A percentile compares a stretch with the other conserved stretches of the same genome.
These are phyloP conservation scores for Murina feae DNA, from an alignment of 2,113 vertebrate species.

Conservation along the genomic window DNA sequence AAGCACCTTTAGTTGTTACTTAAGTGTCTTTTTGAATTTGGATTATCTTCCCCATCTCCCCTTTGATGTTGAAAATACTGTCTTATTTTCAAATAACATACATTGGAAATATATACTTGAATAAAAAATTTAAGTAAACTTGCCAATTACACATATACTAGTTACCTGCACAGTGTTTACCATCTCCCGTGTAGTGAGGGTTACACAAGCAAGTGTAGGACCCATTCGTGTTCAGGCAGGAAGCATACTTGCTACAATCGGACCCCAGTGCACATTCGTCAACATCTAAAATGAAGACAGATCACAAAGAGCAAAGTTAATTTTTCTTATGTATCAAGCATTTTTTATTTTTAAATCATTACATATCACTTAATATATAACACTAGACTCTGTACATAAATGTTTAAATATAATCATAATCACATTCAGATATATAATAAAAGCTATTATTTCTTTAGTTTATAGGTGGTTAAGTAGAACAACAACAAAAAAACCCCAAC, in stretches of 20 bases:
- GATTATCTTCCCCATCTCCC: neutral
- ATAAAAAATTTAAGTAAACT: neutral
- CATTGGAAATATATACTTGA: neutral
- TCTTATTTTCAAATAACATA: neutral
- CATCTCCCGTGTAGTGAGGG: conserved; percentile 91
- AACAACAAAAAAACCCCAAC: neutral
- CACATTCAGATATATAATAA: neutral
- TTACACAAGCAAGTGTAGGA: conserved; percentile 92
- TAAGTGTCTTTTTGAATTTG: neutral
- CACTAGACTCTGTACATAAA: neutral
- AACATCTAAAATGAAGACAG: conserved; percentile 84
- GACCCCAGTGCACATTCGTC: conserved; percentile 96
- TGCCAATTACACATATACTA: neutral
- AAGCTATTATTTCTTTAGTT: neutral
- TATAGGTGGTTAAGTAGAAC: neutral
- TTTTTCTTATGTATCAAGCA: neutral
- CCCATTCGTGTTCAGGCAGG: conserved; percentile 93
- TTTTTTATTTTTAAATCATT: neutral
- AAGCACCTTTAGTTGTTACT: neutral
- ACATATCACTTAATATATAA: neutral
- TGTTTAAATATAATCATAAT: neutral
- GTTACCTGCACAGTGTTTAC: conserved; percentile 95
- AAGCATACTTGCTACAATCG: conserved; percentile 89
- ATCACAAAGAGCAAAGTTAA: neutral
- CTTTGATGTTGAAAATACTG: neutral